phyloP scores from a whole-genome alignment of 2,113 vertebrate genomes.

The Pitta sordida region DNA sequence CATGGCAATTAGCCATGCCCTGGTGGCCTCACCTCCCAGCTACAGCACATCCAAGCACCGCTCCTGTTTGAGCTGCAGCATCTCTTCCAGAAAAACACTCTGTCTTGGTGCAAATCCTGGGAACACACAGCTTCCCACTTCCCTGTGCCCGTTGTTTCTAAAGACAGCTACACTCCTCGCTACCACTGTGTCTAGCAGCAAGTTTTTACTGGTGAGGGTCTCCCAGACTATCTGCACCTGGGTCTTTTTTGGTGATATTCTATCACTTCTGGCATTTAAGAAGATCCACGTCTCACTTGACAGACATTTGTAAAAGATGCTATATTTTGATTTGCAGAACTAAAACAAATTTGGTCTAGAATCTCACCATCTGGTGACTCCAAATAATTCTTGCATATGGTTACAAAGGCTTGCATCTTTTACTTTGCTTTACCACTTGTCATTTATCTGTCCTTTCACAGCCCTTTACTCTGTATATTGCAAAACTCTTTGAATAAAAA shows the following conservation, averaged over 20 bases:
- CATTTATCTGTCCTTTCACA: not conserved
- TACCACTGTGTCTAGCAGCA: accelerated
- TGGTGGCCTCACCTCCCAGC: not conserved
- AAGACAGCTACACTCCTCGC: not conserved
- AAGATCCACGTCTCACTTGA: not conserved
- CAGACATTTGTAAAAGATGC: not conserved
- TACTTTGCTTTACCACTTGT: not conserved
- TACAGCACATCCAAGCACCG: not conserved
- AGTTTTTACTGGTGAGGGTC: not conserved
- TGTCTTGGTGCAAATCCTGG: not conserved
- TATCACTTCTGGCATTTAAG: not conserved
- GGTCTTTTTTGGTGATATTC: not conserved
- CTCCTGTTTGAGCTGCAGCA: not conserved
- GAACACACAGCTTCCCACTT: not conserved
- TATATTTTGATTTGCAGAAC: not conserved
- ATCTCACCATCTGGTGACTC: slow-evolving; percentile 35
- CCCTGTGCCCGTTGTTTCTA: not conserved
- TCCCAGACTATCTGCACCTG: not conserved
- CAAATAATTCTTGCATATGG: not conserved
- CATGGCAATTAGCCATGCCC: not conserved
- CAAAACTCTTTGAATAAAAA: not conserved
- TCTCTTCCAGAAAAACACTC: not conserved
- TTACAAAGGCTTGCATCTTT: not conserved
- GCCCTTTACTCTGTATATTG: not conserved
- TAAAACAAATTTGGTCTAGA: slow-evolving; percentile 23